Percentiles rank a stretch among this genome's conserved stretches.
phyloP scores from a whole-genome alignment of 2,113 vertebrate species.

The Egretta garzetta region DNA sequence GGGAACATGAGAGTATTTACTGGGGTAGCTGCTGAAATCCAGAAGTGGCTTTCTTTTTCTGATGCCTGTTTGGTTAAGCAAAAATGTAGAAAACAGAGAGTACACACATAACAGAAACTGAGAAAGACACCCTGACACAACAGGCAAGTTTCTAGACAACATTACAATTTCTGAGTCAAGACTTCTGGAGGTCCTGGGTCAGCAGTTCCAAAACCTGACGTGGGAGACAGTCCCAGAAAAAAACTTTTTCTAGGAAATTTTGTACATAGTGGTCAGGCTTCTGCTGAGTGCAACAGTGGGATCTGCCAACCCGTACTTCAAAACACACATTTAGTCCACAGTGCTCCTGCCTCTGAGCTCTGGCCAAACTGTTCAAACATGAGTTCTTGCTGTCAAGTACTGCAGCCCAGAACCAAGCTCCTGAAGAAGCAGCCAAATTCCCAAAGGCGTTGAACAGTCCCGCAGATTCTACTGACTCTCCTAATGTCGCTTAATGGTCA shows the following conservation, averaged over 20 bases:
- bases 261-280: not conserved
- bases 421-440: not conserved
- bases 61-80: not conserved
- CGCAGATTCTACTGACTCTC: not conserved
- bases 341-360: not conserved
- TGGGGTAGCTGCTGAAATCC: not conserved
- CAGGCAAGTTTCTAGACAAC: not conserved
- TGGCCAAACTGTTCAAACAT: not conserved
- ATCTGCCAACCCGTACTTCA: not conserved
- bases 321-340: not conserved
- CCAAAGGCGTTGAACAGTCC: not conserved
- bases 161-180: not conserved
- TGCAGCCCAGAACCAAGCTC: not conserved
- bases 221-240: not conserved
- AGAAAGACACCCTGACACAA: not conserved
- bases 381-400: not conserved
- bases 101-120: not conserved
- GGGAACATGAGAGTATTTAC: not conserved
- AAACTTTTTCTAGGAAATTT: not conserved
- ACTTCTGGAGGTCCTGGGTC: not conserved
- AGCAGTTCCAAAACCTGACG: not conserved
- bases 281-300: not conserved
- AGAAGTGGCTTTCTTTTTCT: not conserved
- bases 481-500: not conserved
- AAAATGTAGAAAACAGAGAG: not conserved